Base-by-base conservation (phyloP, 2,113 vertebrate species). In the Albula goreensis region DNA sequence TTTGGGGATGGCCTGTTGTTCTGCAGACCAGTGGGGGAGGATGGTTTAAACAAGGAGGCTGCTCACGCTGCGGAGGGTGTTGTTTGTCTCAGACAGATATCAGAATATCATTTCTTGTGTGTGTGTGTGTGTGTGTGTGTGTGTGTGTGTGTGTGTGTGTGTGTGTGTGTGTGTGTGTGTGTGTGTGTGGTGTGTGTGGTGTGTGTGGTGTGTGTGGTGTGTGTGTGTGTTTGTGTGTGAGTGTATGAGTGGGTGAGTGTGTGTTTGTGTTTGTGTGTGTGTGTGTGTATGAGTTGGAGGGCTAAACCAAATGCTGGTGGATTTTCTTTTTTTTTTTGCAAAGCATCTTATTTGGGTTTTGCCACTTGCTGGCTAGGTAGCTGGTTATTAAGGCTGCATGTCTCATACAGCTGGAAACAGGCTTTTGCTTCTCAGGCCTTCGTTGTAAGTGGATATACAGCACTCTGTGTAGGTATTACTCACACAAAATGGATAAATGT, bases 91-190 rank as follows among this genome's bases (percentile, higher is more conserved):
- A 74, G 66, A 74, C 10, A 31, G 70, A 25, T 25, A 74, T 70
- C 63, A 70, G 63, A n/a, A 22, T 8, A 63, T 11, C 84, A 88
- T 60, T 13, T 80, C 25, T 22, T 31, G 3, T 53, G 22, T 48
- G 74, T 79, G 52, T 52, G 31, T 56, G 74, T 79, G 70, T 57
- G 25, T 85, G 50, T 78, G 31, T 79, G 11, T 85, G 74, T 51
- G 48, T 82, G 51, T 82, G 60, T 25, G n/a, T 80, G 22, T 80
- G 78, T 80, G 79, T 80, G 79, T 80, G 79, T 80, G 79, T 80
- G 48, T 80, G 41, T 80, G 79, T 49, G 41, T 19, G n/a, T 50
- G 17, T 6, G 48, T 83, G n/a, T 82, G 53, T 31, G 25, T 60
- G 8, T 25, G 31, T 60, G 81, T 60, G n/a, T n/a, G n/a, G n/a